Conservation (phyloP, 2,797 vertebrate genomes). For the Schizopygopsis malacanthus region DNA sequence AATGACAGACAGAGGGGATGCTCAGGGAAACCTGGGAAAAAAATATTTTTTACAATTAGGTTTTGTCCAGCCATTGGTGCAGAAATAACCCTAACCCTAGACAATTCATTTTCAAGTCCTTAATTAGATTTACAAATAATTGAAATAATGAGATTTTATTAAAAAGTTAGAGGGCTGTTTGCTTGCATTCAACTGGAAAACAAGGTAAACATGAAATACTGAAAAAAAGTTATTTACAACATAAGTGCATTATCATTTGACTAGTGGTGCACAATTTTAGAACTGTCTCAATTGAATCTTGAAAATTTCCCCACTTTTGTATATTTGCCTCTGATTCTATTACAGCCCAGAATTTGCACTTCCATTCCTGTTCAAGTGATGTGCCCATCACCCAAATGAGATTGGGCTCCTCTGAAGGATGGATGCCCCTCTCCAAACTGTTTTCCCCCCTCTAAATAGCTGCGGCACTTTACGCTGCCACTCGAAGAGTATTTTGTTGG, state of each 20-base stretch:
- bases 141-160: constrained; percentile 29
- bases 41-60: neutral
- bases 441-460: constrained; percentile 51
- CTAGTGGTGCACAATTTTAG: constrained; percentile 24
- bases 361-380: constrained; percentile 43
- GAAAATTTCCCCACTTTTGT: constrained; percentile 46
- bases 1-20: neutral
- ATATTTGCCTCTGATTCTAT: constrained; percentile 48
- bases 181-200: constrained; percentile 17
- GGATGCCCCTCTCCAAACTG: constrained; percentile 44
- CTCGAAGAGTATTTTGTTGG: constrained; percentile 40
- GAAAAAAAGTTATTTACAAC: constrained; percentile 21
- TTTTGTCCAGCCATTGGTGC: neutral
- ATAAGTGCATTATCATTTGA: constrained; percentile 34
- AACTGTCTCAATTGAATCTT: constrained; percentile 46
- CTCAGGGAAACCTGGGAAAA: neutral
- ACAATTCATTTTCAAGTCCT: neutral
- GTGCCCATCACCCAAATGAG: constrained; percentile 60
- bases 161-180: neutral
- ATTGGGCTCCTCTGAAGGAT: constrained; percentile 53
- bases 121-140: constrained; percentile 3
- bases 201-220: neutral
- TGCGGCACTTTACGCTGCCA: constrained; percentile 63
- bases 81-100: constrained; percentile 3
- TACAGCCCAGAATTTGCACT: constrained; percentile 48